Evolutionary conservation across 2,113 vertebrate genomes (phyloP).

Genomic region (Alligator mississippiensis): DNA sequence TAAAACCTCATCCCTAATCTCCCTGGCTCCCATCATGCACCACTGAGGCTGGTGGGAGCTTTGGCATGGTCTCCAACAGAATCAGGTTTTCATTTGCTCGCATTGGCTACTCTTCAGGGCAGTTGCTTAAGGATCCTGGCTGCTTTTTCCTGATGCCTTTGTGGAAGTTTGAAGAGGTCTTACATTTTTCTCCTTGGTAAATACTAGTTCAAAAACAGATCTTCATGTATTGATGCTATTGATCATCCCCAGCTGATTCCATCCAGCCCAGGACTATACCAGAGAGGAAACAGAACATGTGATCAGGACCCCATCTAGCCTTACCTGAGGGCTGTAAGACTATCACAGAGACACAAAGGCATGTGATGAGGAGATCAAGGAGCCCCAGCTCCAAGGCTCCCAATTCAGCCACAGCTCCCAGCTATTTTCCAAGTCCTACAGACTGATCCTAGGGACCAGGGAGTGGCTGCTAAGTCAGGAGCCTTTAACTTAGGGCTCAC

Average conservation of each 20-base stretch:
- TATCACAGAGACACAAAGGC: neutral
- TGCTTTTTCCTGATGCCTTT: neutral
- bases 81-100: neutral
- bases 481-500: too few relatives aligned
- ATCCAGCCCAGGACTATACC: neutral
- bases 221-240: neutral
- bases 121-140: neutral
- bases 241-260: neutral
- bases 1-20: neutral
- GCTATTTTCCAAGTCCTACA: neutral
- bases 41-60: neutral
- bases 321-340: neutral
- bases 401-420: neutral
- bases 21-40: neutral
- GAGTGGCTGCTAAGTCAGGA: neutral
- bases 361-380: too few relatives aligned
- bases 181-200: neutral
- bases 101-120: neutral
- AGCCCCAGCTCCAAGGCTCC: too few relatives aligned
- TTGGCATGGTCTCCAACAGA: neutral
- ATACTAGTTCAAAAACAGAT: neutral
- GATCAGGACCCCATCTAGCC: neutral
- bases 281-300: neutral
- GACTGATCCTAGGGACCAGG: neutral
- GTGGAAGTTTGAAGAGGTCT: neutral